Evolutionary conservation across 1,140 invertebrate genomes (phyloP).

Genomic region (Probaryconus sp.): DNA sequence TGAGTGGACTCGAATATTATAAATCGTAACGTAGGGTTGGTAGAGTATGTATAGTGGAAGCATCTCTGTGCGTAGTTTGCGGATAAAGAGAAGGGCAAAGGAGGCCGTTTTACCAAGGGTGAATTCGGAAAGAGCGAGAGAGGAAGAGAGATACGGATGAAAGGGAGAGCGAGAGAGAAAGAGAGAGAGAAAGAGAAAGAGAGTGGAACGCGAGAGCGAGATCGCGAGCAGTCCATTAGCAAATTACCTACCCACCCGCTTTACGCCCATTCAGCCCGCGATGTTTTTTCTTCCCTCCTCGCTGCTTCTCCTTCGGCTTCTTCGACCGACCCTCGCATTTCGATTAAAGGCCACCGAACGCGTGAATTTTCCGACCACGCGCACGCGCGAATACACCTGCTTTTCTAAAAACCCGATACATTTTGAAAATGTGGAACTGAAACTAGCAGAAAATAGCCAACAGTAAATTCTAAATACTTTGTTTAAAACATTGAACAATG

Average conservation of each 20-base stretch:
- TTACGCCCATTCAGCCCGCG: conserved; percentile 55
- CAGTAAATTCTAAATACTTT: no score
- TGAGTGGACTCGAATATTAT: conserved; percentile 41
- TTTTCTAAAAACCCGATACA: no score
- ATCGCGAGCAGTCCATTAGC: conserved; percentile 57
- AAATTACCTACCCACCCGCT: conserved; percentile 62
- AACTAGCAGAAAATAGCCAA: no score
- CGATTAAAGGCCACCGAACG: conserved; percentile 40
- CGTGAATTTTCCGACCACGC: conserved; percentile 26
- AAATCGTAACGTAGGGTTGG: conserved; percentile 39
- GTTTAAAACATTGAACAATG: no score
- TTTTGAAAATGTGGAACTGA: no score
- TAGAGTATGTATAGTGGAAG: background rate
- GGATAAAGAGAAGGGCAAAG: conserved; percentile 21
- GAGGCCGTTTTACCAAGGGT: conserved; percentile 46
- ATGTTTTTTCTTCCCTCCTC: conserved; percentile 58
- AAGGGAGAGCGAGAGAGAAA: conserved; percentile 12
- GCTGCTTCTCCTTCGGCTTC: conserved; percentile 43
- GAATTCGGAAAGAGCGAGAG: conserved; percentile 46
- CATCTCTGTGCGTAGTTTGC: conserved; percentile 15
- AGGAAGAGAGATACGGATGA: no score
- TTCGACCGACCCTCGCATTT: conserved; percentile 40
- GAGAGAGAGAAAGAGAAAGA: no score
- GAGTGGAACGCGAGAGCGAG: conserved; percentile 11
- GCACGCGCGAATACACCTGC: conserved; percentile 42